Conservation (phyloP, 2,113 vertebrate species). For the Corythaeola cristata region DNA sequence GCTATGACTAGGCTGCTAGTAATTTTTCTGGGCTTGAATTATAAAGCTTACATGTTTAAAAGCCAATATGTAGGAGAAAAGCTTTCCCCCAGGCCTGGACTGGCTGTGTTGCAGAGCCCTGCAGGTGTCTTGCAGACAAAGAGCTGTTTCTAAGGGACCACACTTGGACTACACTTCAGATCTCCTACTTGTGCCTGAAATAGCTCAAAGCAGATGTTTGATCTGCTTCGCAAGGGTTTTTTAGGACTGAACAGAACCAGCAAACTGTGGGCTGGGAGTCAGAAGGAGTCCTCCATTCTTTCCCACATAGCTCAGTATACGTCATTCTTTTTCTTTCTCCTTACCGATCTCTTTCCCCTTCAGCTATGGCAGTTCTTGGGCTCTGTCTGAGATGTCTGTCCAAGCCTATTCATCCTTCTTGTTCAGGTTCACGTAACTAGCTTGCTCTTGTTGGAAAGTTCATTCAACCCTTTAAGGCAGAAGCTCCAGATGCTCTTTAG, state of each 20-base stretch:
- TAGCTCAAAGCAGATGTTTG: background rate
- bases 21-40: background rate
- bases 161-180: background rate
- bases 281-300: background rate
- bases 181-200: background rate
- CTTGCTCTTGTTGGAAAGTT: background rate
- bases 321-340: background rate
- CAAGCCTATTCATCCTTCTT: background rate
- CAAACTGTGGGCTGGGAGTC: background rate
- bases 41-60: background rate
- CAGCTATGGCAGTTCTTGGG: background rate
- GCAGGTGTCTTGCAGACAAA: background rate
- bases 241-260: background rate
- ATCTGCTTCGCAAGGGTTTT: background rate
- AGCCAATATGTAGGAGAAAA: background rate
- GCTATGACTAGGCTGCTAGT: background rate
- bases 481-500: background rate
- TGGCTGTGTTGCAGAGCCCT: background rate
- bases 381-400: background rate
- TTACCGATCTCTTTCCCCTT: background rate
- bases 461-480: background rate
- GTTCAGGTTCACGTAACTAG: background rate
- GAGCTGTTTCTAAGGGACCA: background rate
- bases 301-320: accelerated
- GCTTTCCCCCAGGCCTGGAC: background rate